Percentiles rank a stretch among this genome's conserved stretches.
Evolutionary conservation across 2,888 invertebrate species (phyloP).

Genomic region (Polyommatus iphigenia): DNA sequence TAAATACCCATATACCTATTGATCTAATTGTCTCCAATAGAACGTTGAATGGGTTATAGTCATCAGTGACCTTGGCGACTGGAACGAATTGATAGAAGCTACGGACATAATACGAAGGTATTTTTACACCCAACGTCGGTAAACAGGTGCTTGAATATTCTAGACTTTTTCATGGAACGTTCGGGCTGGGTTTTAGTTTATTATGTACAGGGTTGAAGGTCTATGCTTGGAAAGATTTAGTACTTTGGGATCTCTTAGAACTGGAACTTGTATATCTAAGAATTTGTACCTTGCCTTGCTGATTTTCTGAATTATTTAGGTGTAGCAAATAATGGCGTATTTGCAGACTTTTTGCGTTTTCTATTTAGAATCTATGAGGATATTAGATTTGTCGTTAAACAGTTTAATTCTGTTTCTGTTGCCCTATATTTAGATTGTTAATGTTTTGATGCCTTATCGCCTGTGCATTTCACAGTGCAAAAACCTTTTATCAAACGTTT

Average conservation of each 20-base stretch:
- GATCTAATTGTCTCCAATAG: constrained; percentile 53
- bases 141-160: constrained; percentile 8
- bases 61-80: constrained; percentile 68
- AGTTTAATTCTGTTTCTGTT: background rate
- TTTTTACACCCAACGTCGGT: constrained; percentile 9
- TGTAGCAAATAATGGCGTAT: background rate
- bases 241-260: background rate
- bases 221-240: background rate
- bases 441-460: constrained; percentile 1
- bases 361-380: background rate
- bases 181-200: background rate
- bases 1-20: constrained; percentile 33
- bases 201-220: background rate
- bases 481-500: constrained; percentile 20
- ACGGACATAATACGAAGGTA: background rate
- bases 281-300: background rate
- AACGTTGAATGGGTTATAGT: constrained; percentile 52
- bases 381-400: background rate
- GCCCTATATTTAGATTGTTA: background rate
- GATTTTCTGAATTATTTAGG: background rate
- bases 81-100: constrained; percentile 57
- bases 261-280: background rate
- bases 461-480: constrained; percentile 4
- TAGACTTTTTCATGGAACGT: background rate
- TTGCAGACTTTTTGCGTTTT: background rate